Evolutionary conservation across 1,140 invertebrate genomes (phyloP).

Genomic region (Hycleus phaleratus): DNA sequence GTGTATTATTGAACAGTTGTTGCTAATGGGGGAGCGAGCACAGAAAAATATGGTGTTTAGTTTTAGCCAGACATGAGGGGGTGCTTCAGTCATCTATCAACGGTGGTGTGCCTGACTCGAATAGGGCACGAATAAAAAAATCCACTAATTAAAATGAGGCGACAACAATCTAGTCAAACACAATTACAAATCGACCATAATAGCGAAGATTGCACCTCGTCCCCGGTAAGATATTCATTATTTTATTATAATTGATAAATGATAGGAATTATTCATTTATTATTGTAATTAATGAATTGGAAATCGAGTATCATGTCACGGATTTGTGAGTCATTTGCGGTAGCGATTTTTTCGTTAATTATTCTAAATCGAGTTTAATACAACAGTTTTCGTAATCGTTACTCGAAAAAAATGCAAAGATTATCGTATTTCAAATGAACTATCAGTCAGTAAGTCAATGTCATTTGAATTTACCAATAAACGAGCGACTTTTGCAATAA

Average conservation of each 20-base stretch:
- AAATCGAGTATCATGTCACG: not conserved
- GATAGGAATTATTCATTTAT: not conserved
- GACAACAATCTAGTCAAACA: slow-evolving; percentile 25
- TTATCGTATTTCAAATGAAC: too few relatives aligned
- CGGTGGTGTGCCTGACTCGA: not conserved
- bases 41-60: too few relatives aligned
- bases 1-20: slow-evolving; percentile 27
- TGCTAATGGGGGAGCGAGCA: not conserved
- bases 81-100: not conserved
- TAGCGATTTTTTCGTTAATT: too few relatives aligned
- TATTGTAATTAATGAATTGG: not conserved
- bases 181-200: slow-evolving; percentile 29
- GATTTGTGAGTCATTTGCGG: too few relatives aligned
- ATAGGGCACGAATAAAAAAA: not conserved
- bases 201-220: slow-evolving; percentile 29
- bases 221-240: slow-evolving; percentile 19
- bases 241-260: too few relatives aligned
- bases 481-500: too few relatives aligned
- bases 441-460: too few relatives aligned
- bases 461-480: too few relatives aligned
- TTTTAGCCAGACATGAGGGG: slow-evolving; percentile 4
- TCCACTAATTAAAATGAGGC: slow-evolving; percentile 17
- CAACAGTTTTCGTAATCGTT: too few relatives aligned
- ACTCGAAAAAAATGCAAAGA: too few relatives aligned
- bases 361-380: too few relatives aligned